A percentile compares a stretch with the other conserved stretches of the same genome.
phyloP scores from a whole-genome alignment of 2,888 invertebrate genomes.

The Drosophila birchii region DNA sequence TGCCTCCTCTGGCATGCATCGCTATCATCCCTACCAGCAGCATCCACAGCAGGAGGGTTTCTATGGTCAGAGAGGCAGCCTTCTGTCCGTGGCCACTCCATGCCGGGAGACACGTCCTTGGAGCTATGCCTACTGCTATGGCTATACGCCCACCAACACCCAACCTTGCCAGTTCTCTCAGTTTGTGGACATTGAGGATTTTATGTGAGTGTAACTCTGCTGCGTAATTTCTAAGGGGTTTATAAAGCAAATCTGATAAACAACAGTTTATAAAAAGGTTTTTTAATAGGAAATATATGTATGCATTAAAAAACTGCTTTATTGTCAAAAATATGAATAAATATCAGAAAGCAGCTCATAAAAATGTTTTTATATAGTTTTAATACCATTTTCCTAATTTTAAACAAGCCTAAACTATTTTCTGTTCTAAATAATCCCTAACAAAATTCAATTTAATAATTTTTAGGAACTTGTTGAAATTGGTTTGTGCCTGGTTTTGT shows the following conservation, averaged over 20 bases:
- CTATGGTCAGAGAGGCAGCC: conserved; percentile 18
- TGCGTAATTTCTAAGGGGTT: not conserved
- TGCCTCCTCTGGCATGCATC: conserved; percentile 24
- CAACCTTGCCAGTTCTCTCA: conserved; percentile 89
- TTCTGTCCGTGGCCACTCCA: conserved; percentile 81
- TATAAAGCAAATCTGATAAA: not conserved
- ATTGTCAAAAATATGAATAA: not conserved
- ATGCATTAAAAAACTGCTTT: not conserved
- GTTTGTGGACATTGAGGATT: conserved; percentile 90
- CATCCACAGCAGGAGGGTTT: conserved; percentile 30
- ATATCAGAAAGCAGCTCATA: not conserved
- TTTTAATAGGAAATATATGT: not conserved
- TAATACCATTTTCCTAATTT: too few relatives aligned
- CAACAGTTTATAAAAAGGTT: conserved; percentile 1
- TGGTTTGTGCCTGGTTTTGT: not conserved
- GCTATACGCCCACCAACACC: conserved; percentile 85
- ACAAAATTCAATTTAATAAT: not conserved
- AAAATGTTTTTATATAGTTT: not conserved
- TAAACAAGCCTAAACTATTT: not conserved
- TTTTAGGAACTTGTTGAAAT: conserved; percentile 8
- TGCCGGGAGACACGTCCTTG: conserved; percentile 86
- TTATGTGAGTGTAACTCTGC: conserved; percentile 87
- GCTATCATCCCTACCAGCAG: conserved; percentile 70
- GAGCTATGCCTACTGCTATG: conserved; percentile 89
- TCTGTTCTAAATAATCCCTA: not conserved